phyloP scores from a whole-genome alignment of 1,140 invertebrate species.

The Eciton burchellii region DNA sequence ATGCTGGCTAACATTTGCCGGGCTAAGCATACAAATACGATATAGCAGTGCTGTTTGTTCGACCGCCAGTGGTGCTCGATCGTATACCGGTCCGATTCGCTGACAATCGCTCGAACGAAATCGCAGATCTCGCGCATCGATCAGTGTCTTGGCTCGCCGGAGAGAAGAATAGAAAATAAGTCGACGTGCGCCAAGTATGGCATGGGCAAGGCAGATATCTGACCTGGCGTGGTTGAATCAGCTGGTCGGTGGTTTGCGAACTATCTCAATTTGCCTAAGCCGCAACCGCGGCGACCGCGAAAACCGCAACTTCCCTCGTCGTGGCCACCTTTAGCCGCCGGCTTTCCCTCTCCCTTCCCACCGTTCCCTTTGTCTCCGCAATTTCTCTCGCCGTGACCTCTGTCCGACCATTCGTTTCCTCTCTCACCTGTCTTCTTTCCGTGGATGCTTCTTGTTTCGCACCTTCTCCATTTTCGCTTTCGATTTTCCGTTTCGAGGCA shows the following conservation, averaged over 20 bases:
- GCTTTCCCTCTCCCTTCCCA: conserved; percentile 67
- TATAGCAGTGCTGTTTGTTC: conserved; percentile 79
- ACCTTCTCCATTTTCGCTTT: conserved; percentile 32
- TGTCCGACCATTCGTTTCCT: conserved; percentile 49
- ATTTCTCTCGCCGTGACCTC: conserved; percentile 50
- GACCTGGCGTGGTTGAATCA: conserved; percentile 78
- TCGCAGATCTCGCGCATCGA: conserved; percentile 4
- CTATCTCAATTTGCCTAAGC: conserved; percentile 86
- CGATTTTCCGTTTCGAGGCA: conserved; percentile 67
- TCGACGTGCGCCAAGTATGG: background rate
- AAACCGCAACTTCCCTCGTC: conserved; percentile 83
- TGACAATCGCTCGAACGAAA: too few species aligned
- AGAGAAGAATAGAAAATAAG: background rate
- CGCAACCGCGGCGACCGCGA: conserved; percentile 83
- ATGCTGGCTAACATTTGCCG: conserved; percentile 85
- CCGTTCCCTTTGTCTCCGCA: conserved; percentile 51
- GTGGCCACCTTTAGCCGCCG: conserved; percentile 78
- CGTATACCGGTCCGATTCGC: too few species aligned
- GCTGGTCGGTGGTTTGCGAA: conserved; percentile 84
- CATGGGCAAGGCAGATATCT: conserved; percentile 64
- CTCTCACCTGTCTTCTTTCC: conserved; percentile 42
- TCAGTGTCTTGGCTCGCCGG: background rate
- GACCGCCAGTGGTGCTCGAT: conserved; percentile 72
- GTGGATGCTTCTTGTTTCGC: conserved; percentile 24
- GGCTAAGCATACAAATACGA: conserved; percentile 84